Evolutionary conservation across 2,888 invertebrate species (phyloP).

Genomic region (Hirtodrosophila duncani): DNA sequence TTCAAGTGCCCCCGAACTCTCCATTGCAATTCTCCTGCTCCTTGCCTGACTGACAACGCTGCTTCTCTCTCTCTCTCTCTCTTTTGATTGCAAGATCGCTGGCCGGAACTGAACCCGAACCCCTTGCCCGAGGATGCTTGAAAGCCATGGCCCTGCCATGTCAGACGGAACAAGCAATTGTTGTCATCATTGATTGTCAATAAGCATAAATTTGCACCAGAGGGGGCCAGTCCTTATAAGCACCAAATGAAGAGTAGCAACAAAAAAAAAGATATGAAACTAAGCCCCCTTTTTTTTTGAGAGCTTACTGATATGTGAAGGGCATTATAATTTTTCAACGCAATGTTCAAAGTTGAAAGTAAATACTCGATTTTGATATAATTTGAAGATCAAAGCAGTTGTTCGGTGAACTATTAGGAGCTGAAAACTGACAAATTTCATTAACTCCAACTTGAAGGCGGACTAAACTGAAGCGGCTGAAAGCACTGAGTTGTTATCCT

Average conservation of each 20-base stretch:
- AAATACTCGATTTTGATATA: too few relatives aligned
- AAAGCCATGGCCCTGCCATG: conserved; percentile 15
- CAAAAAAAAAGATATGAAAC: neutral
- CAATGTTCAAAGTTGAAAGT: too few relatives aligned
- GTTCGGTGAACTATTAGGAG: too few relatives aligned
- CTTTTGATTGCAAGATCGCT: conserved; percentile 1
- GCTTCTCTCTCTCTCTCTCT: neutral
- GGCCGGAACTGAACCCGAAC: conserved; percentile 29
- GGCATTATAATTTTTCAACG: too few relatives aligned
- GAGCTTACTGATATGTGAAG: too few relatives aligned
- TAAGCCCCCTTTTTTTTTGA: too few relatives aligned
- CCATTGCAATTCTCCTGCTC: neutral
- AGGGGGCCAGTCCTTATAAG: conserved; percentile 54
- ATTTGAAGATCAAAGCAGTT: too few relatives aligned
- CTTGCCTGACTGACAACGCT: conserved; percentile 1
- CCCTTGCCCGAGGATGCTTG: conserved; percentile 3
- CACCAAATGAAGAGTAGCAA: neutral
- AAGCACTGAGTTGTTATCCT: too few relatives aligned
- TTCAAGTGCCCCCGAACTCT: conserved; percentile 43
- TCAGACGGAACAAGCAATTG: conserved; percentile 74
- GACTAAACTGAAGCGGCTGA: too few relatives aligned
- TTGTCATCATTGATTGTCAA: conserved; percentile 77
- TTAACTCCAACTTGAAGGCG: too few relatives aligned
- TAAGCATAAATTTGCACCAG: conserved; percentile 77
- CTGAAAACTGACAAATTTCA: too few relatives aligned